Percentiles rank a stretch among this genome's conserved stretches.
Evolutionary conservation across 2,888 invertebrate genomes (phyloP).

Genomic region (Melolontha melolontha): DNA sequence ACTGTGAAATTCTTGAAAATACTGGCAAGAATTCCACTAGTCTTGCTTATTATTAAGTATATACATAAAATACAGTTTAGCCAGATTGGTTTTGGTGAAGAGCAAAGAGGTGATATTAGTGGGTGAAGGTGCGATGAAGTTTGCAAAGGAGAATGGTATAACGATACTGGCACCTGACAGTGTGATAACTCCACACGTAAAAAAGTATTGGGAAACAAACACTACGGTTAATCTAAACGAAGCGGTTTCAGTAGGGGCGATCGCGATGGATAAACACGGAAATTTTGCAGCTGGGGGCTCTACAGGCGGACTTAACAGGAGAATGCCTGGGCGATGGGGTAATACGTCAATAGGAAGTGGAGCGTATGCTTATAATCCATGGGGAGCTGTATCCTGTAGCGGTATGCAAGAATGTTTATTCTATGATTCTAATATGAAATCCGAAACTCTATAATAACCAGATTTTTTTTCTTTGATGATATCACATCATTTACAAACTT

Average conservation of each 20-base stretch:
- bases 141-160: slow-evolving; percentile 77
- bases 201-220: slow-evolving; percentile 69
- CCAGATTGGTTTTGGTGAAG: slow-evolving; percentile 80
- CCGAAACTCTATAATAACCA: too few species aligned
- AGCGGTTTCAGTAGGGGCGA: slow-evolving; percentile 87
- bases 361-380: slow-evolving; percentile 78
- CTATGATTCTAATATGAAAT: not conserved
- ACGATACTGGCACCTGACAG: slow-evolving; percentile 72
- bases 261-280: slow-evolving; percentile 80
- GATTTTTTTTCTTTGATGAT: too few species aligned
- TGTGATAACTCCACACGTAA: slow-evolving; percentile 75
- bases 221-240: slow-evolving; percentile 59
- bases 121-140: slow-evolving; percentile 76
- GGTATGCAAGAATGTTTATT: slow-evolving; percentile 53
- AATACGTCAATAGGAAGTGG: slow-evolving; percentile 81
- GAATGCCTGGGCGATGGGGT: slow-evolving; percentile 82
- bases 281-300: slow-evolving; percentile 85
- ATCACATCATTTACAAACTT: too few species aligned
- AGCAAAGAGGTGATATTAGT: slow-evolving; percentile 81
- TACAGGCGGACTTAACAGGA: slow-evolving; percentile 87
- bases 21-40: too few species aligned
- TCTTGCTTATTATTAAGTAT: not conserved
- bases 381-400: slow-evolving; percentile 85
- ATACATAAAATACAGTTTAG: slow-evolving; percentile 63
- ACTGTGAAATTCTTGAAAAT: not conserved